Conservation (phyloP, 1,140 invertebrate species). For the Megalonaias nervosa region DNA sequence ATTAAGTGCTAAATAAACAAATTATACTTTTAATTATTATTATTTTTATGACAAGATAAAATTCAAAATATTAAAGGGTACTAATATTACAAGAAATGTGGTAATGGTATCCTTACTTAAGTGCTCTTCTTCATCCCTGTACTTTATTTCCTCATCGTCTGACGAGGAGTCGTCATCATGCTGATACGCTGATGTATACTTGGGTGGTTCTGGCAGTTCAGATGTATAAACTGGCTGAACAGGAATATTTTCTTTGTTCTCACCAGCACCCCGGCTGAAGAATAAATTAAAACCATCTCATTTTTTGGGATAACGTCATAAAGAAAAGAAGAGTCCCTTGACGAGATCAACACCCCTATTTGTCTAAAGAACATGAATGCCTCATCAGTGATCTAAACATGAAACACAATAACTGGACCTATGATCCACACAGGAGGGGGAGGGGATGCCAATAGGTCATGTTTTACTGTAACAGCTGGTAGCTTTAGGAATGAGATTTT, state of each 20-base stretch:
- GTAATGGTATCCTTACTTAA: slow-evolving; percentile 32
- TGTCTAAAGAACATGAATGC: neutral
- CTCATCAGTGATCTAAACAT: too few species aligned
- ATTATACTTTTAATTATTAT: too few species aligned
- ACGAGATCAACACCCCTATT: neutral
- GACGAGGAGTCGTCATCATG: slow-evolving; percentile 56
- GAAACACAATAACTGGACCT: too few species aligned
- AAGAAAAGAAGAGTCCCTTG: neutral
- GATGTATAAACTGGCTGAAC: slow-evolving; percentile 23
- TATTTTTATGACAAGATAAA: too few species aligned
- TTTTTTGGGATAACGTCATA: neutral
- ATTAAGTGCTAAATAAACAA: too few species aligned
- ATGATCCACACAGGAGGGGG: slow-evolving; percentile 12
- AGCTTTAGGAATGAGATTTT: too few species aligned
- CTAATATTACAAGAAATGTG: neutral
- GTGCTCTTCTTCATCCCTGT: slow-evolving; percentile 80
- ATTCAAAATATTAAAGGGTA: too few species aligned
- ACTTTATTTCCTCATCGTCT: slow-evolving; percentile 75
- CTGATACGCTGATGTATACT: slow-evolving; percentile 38
- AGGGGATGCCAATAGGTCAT: slow-evolving; percentile 26
- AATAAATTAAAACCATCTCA: neutral
- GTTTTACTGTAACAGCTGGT: too few species aligned
- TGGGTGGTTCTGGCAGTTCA: slow-evolving; percentile 37
- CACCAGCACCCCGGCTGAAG: slow-evolving; percentile 24
- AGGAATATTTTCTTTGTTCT: slow-evolving; percentile 55